These are phyloP conservation scores for Dryadula phaetusa DNA, from an alignment of 2,888 invertebrate genomes.

Conservation along the genomic window DNA sequence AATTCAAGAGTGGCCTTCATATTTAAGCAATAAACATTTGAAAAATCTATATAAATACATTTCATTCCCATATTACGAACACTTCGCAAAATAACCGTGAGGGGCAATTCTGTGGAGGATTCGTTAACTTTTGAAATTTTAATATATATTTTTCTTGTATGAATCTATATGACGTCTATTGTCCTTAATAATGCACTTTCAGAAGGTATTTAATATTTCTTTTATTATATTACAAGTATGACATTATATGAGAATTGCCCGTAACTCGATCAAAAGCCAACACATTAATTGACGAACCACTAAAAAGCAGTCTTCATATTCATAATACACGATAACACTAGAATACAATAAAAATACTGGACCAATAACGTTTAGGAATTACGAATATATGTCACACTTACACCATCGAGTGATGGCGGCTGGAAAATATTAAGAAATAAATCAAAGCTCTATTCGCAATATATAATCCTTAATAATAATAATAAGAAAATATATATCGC, in stretches of 20 bases:
- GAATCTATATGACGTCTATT: background rate
- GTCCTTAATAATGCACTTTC: slow-evolving; percentile 8
- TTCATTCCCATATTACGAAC: slow-evolving; percentile 44
- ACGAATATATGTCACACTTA: slow-evolving; percentile 46
- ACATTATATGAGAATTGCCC: slow-evolving; percentile 49
- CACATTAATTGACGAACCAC: slow-evolving; percentile 78
- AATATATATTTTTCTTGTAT: background rate
- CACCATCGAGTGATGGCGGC: slow-evolving; percentile 24
- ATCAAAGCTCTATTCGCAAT: background rate
- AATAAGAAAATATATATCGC: slow-evolving; percentile 17
- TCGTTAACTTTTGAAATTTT: background rate
- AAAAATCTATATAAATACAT: slow-evolving; percentile 37
- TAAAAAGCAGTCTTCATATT: slow-evolving; percentile 78
- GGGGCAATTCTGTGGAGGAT: slow-evolving; percentile 36
- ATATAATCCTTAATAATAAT: background rate
- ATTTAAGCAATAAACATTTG: slow-evolving; percentile 24
- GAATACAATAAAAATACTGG: slow-evolving; percentile 77
- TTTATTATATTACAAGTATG: slow-evolving; percentile 4
- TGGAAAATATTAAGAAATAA: slow-evolving; percentile 6
- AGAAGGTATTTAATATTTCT: background rate
- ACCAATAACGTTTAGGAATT: slow-evolving; percentile 80
- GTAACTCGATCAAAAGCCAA: slow-evolving; percentile 53
- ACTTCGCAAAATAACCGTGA: slow-evolving; percentile 37
- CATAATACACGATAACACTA: slow-evolving; percentile 62
- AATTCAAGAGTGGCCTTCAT: slow-evolving; percentile 22